These are phyloP conservation scores for Dolichopus griseipennis DNA, from an alignment of 2,888 invertebrate genomes.

Conservation along the genomic window DNA sequence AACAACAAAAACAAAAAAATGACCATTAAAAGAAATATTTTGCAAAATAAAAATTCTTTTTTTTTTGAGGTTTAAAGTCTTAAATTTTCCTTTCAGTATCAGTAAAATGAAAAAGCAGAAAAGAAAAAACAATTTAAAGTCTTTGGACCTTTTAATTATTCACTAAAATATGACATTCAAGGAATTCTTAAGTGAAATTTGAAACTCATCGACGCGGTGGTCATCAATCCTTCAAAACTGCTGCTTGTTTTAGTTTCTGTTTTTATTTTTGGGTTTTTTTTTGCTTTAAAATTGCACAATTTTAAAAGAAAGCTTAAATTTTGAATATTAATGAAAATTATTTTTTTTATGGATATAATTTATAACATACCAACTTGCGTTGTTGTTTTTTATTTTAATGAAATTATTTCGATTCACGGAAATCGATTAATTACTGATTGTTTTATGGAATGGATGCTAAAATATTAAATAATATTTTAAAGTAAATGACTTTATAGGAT, in stretches of 20 bases:
- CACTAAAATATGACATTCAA: conserved; percentile 3
- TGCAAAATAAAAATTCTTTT: not conserved
- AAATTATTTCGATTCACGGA: no score
- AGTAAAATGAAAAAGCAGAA: not conserved
- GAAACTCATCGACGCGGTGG: not conserved
- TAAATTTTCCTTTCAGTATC: not conserved
- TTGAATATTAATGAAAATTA: no score
- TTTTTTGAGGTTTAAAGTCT: not conserved
- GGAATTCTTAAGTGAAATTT: not conserved
- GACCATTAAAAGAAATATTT: not conserved
- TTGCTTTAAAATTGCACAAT: no score
- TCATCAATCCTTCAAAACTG: conserved; percentile 4
- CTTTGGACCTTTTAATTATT: not conserved
- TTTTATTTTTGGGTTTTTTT: not conserved
- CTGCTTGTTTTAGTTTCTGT: not conserved
- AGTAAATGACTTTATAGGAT: no score
- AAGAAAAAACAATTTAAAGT: not conserved
- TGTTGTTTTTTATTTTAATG: no score
- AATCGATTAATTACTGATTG: no score
- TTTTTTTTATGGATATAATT: no score
- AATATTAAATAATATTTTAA: no score
- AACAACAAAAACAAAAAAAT: no score
- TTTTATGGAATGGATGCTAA: no score
- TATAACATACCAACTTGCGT: no score
- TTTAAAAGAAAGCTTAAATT: no score